These are phyloP conservation scores for Pilophorus perplexus DNA, from an alignment of 2,888 invertebrate genomes.

Conservation along the genomic window DNA sequence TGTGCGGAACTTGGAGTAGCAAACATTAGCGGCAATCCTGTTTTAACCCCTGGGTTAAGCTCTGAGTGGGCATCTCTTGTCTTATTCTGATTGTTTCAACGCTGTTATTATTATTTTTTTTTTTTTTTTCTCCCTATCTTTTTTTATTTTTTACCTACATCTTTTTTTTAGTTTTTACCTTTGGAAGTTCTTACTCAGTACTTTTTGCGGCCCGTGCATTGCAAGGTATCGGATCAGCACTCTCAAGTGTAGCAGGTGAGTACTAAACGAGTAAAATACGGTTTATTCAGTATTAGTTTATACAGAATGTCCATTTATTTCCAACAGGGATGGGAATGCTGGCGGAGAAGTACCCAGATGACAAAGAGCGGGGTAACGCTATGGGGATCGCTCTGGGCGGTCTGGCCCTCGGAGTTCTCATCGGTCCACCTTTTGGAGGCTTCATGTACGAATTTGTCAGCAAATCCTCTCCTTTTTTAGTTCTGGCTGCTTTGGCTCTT, in stretches of 20 bases:
- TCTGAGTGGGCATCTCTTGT: too few species aligned
- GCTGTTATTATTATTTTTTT: too few species aligned
- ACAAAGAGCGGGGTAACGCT: constrained; percentile 95
- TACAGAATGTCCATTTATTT: neutral
- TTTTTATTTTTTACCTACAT: too few species aligned
- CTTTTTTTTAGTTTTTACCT: too few species aligned
- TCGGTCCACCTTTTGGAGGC: constrained; percentile 98
- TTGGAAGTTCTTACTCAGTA: constrained; percentile 90
- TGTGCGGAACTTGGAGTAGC: too few species aligned
- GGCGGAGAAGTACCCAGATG: constrained; percentile 95
- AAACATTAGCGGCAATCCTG: too few species aligned
- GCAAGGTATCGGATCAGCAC: constrained; percentile 97
- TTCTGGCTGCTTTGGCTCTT: constrained; percentile 89
- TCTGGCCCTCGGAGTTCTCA: constrained; percentile 91
- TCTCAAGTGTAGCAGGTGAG: constrained; percentile 91
- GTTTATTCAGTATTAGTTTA: too few species aligned
- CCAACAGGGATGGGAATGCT: constrained; percentile 99
- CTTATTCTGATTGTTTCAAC: too few species aligned
- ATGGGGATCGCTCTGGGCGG: constrained; percentile 99
- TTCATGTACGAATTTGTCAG: constrained; percentile 98
- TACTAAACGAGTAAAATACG: too few species aligned
- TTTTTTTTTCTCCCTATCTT: too few species aligned
- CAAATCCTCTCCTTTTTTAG: constrained; percentile 94
- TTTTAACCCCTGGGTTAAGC: too few species aligned
- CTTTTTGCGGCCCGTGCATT: constrained; percentile 92